Evolutionary conservation across 2,113 vertebrate species (phyloP), one percentile per base, ranked within the genome.

Genomic region (Ceyx cyanopectus): DNA sequence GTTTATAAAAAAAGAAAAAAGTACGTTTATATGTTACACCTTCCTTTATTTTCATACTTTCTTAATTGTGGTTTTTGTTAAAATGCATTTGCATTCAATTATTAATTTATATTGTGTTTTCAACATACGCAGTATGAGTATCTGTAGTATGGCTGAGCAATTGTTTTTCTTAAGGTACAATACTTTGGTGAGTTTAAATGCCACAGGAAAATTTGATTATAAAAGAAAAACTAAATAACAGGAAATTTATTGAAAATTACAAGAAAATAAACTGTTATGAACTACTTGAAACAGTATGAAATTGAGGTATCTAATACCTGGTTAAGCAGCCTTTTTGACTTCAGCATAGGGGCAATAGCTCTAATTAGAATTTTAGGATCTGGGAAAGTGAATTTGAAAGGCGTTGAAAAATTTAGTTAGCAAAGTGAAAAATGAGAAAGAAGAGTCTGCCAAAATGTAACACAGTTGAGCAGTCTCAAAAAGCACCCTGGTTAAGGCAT

Each of bases 401-500:
- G 41, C 30, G 53, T n/a, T 76, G 77, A 84, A 61, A 72, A 72
- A 84, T 87, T n/a, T 46, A 50, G 14, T 53, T 78, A 75, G 73
- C 57, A 58, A 72, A 29, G 41, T 76, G 66, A 85, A 94, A 91
- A 89, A 88, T 8, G 17, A 65, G 56, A 72, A 69, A 56, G 43
- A 84, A 81, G 72, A 79, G 72, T 79, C 37, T 93, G 37, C 41
- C 68, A 89, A 68, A 90, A 65, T 84, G 66, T 27, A 84, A 62
- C 37, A 72, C n/a, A 84, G 26, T 22, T 61, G 46, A 85, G 54
- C 17, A 87, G 32, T 66, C 91, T 90, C 76, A 14, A 94, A 84
- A 93, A 84, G 21, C 66, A 58, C n/a, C 53, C 24, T 75, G 30
- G 6, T 90, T 92, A 92, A 89, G 81, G 74, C 86, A 87, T 87